Evolutionary conservation across 2,797 vertebrate species (phyloP).

Genomic region (Sebastes iracundus): DNA sequence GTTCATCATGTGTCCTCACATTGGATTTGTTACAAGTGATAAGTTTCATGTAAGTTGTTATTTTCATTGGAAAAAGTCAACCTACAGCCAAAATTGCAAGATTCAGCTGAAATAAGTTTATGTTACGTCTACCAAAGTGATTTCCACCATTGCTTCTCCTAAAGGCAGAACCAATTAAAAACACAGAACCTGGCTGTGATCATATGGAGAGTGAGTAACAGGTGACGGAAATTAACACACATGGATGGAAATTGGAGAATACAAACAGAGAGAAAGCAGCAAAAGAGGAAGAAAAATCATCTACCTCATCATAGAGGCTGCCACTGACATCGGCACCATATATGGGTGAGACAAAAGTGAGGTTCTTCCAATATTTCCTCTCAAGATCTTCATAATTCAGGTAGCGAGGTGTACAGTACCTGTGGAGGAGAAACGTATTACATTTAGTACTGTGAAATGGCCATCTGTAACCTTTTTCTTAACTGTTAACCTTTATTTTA

Average conservation of each 20-base stretch:
- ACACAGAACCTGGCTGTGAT: neutral
- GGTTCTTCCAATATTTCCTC: conserved; percentile 98
- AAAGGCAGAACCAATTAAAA: neutral
- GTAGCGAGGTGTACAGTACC: conserved; percentile 95
- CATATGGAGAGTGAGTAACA: neutral
- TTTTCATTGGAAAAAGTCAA: neutral
- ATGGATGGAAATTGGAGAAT: neutral
- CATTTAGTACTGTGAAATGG: neutral
- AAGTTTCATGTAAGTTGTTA: neutral
- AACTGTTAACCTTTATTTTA: too few species aligned
- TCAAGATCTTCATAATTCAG: conserved; percentile 97
- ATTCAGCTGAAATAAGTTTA: neutral
- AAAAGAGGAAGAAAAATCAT: neutral
- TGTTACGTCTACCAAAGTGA: neutral
- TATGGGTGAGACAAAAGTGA: conserved; percentile 96
- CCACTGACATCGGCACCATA: conserved; percentile 98
- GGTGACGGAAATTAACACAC: neutral
- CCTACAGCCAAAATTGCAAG: neutral
- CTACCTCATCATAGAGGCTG: conserved; percentile 95
- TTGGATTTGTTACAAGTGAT: neutral
- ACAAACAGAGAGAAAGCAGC: neutral
- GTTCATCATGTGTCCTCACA: neutral
- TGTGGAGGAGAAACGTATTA: conserved; percentile 55
- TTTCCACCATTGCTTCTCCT: neutral
- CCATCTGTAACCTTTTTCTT: too few species aligned